Evolutionary conservation across 2,888 invertebrate species (phyloP).

Genomic region (Ormyrus pomaceus): DNA sequence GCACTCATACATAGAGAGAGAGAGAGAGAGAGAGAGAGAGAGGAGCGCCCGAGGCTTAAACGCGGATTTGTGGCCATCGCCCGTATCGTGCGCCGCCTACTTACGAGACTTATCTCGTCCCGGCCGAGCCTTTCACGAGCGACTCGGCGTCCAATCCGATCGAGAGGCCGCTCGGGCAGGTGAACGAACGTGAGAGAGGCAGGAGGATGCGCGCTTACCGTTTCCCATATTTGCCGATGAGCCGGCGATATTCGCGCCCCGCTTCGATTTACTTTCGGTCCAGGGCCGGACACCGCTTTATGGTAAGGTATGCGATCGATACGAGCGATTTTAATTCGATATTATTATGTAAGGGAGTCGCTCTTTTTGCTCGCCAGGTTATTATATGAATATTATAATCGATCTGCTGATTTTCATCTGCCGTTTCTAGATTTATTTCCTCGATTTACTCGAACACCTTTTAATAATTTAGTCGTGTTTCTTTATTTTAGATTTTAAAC

Average conservation of each 20-base stretch:
- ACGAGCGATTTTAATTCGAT: too few species aligned
- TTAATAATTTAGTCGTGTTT: too few species aligned
- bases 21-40: neutral
- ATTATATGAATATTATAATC: too few species aligned
- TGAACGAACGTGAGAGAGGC: neutral
- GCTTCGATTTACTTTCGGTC: constrained; percentile 3
- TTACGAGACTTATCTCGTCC: constrained; percentile 71
- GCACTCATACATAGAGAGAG: neutral
- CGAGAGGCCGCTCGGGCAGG: neutral
- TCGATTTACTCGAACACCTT: too few species aligned
- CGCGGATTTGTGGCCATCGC: constrained; percentile 70
- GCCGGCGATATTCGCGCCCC: neutral
- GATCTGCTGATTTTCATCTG: too few species aligned
- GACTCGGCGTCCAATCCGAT: constrained; percentile 51
- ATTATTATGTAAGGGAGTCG: too few species aligned
- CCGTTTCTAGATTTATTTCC: too few species aligned
- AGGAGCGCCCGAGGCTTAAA: constrained; percentile 70
- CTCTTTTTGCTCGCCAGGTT: too few species aligned
- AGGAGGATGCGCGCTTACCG: neutral
- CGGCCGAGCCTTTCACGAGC: constrained; percentile 58
- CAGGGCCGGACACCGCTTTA: neutral
- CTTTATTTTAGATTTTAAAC: too few species aligned
- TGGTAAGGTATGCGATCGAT: too few species aligned
- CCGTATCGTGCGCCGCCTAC: constrained; percentile 73
- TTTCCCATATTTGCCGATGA: neutral